Base-by-base conservation (phyloP, 2,888 invertebrate genomes). In the Clivina fossor region DNA sequence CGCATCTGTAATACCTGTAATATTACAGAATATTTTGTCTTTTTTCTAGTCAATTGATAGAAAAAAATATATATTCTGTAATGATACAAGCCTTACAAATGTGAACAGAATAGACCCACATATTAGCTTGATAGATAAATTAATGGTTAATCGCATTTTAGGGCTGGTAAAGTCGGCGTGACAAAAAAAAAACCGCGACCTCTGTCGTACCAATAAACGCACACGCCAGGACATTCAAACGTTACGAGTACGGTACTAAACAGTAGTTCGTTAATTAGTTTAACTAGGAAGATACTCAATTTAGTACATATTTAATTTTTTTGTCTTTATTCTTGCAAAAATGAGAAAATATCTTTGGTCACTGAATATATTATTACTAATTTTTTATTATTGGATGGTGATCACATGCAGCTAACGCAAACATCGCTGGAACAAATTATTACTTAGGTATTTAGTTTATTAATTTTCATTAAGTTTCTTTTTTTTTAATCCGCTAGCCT, bases 331-430 rank as follows among this genome's bases (percentile, higher is more conserved):
- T 33, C 16, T 40, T 53, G 53, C 53, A 53, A 53, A 53, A 53
- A 53, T 53, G 53, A 53, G 44, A 53, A 53, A 53, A 53, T 53
- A 53, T 53, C 44, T 32, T 53, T 53, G 53, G 53, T 53, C 53
- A 53, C 53, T 53, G 53, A 53, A 53, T 53, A 53, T 53, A 53
- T 53, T 53, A 53, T 53, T 53, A 53, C 53, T 53, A 53, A 53
- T 44, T 43, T n/a, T n/a, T 53, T 51, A 51, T 53, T 53, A 53
- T 53, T 53, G 53, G 44, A 32, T 47, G 33, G 47, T 47, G 33
- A 33, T 11, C 47, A n/a, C n/a, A n/a, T n/a, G n/a, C n/a, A n/a
- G n/a, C n/a, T n/a, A n/a, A n/a, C n/a, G n/a, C n/a, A n/a, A n/a
- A n/a, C n/a, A n/a, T n/a, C n/a, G n/a, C n/a, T n/a, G n/a, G n/a